phyloP scores from a whole-genome alignment of 2,797 vertebrate genomes.

The Oceanodroma leucorhoa region DNA sequence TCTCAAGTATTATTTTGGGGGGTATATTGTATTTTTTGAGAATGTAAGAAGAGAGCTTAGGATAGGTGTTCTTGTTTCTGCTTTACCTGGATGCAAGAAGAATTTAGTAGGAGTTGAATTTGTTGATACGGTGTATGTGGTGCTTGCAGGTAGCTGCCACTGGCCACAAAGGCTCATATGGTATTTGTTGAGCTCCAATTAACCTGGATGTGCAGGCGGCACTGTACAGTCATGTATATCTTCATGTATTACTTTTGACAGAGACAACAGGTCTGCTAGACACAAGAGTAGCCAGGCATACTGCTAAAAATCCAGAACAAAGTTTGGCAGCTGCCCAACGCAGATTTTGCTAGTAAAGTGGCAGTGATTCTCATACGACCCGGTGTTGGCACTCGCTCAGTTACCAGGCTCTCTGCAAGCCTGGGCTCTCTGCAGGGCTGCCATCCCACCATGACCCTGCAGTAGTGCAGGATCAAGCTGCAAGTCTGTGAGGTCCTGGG shows the following conservation, averaged over 20 bases:
- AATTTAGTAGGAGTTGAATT: background rate
- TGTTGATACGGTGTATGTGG: background rate
- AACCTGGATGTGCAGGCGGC: background rate
- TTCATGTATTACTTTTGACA: background rate
- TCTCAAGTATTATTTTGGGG: background rate
- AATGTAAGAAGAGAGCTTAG: background rate
- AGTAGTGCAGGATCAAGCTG: background rate
- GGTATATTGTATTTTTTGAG: background rate
- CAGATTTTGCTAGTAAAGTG: background rate
- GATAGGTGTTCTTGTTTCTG: background rate
- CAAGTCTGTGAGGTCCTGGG: background rate
- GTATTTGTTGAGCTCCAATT: background rate
- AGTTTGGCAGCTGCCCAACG: background rate
- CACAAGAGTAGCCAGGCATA: background rate
- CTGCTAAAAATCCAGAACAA: background rate
- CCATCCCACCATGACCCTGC: background rate
- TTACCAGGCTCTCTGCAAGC: background rate
- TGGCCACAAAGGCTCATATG: background rate
- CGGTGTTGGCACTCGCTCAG: rapidly evolving
- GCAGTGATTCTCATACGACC: background rate
- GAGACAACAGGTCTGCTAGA: background rate
- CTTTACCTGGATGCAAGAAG: background rate
- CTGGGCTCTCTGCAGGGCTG: background rate
- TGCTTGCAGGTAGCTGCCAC: background rate
- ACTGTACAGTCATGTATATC: background rate